Evolutionary conservation across 2,113 vertebrate genomes (phyloP).

Genomic region (Podarcis raffonei): DNA sequence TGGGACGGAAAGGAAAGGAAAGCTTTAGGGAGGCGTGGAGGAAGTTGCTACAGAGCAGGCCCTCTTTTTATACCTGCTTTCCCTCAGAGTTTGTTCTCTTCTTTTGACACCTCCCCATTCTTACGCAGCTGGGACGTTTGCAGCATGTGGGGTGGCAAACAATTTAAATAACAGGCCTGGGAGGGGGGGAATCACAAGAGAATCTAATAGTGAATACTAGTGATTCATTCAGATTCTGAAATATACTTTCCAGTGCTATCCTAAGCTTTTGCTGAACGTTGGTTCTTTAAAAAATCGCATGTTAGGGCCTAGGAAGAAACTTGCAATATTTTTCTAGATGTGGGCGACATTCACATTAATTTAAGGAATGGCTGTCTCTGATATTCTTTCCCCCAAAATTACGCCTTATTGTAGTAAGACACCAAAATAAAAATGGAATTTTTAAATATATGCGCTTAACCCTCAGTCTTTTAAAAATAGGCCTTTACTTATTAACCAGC

Average conservation of each 20-base stretch:
- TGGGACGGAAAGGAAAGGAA: not conserved
- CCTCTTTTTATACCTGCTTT: not conserved
- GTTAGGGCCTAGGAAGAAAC: not conserved
- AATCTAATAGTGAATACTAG: not conserved
- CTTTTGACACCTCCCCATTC: not conserved
- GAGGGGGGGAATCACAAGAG: not conserved
- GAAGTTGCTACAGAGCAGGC: not conserved
- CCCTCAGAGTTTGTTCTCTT: not conserved
- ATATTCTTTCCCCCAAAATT: not conserved
- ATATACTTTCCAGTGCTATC: too few species aligned
- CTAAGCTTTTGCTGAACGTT: too few species aligned
- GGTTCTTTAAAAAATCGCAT: not conserved
- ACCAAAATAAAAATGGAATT: not conserved
- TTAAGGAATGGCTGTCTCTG: not conserved
- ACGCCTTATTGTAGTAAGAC: not conserved
- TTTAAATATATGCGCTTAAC: not conserved
- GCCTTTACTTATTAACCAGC: not conserved
- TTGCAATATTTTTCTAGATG: not conserved
- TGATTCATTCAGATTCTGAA: not conserved
- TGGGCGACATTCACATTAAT: not conserved
- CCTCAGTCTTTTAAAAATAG: not conserved
- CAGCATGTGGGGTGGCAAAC: not conserved
- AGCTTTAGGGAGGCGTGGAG: not conserved
- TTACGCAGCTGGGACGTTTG: not conserved
- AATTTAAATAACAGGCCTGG: not conserved